phyloP scores from a whole-genome alignment of 2,888 invertebrate genomes.

The Rotaria socialis region DNA sequence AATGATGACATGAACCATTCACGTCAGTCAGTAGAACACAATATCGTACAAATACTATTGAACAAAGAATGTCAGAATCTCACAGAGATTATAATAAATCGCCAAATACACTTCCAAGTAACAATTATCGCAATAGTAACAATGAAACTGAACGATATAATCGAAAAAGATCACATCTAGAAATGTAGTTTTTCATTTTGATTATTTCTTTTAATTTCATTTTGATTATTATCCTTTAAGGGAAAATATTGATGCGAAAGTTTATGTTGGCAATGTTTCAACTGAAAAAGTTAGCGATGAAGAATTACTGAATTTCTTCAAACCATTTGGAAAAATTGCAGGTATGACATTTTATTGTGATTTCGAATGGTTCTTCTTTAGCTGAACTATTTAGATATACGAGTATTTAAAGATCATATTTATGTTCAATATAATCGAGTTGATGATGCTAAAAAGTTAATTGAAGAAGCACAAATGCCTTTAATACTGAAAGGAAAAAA shows the following conservation, averaged over 20 bases:
- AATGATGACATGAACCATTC: no score
- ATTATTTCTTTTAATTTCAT: not conserved
- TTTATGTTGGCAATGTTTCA: not conserved
- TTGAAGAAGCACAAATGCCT: not conserved
- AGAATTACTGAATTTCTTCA: conserved; percentile 19
- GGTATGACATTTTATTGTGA: not conserved
- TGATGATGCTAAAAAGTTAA: conserved; percentile 25
- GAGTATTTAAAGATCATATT: conserved; percentile 19
- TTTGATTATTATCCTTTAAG: not conserved
- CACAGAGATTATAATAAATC: not conserved
- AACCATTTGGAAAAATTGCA: conserved; percentile 13
- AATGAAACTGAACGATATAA: not conserved
- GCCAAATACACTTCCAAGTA: not conserved
- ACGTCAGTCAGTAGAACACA: no score
- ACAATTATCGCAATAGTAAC: not conserved
- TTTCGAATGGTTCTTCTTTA: no score
- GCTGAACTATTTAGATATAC: not conserved
- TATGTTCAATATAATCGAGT: conserved; percentile 1
- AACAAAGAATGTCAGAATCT: not conserved
- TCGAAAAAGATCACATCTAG: not conserved
- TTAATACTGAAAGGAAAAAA: not conserved
- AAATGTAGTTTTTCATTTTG: not conserved
- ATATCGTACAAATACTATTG: not conserved
- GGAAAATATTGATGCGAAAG: not conserved
- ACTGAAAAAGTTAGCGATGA: not conserved